Evolutionary conservation across 2,888 invertebrate genomes (phyloP).

Genomic region (Megalurothrips usitatus): DNA sequence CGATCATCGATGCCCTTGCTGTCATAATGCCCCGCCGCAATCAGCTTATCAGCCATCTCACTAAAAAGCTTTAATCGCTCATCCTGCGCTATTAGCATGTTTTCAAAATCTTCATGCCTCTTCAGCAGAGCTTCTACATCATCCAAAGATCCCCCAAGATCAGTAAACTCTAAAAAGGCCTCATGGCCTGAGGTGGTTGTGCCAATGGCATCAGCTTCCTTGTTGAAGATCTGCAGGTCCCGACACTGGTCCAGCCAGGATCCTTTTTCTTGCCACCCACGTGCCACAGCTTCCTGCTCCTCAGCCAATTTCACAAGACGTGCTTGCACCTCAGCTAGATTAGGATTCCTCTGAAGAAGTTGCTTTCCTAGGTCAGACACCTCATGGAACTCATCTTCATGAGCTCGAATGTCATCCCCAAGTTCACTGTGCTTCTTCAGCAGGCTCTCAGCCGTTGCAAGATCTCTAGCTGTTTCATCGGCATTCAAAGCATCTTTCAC

Average conservation of each 20-base stretch:
- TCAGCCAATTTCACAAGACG: constrained; percentile 66
- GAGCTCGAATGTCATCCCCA: constrained; percentile 82
- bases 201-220: constrained; percentile 96
- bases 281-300: constrained; percentile 69
- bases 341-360: constrained; percentile 67
- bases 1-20: constrained; percentile 66
- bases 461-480: constrained; percentile 77
- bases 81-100: constrained; percentile 87
- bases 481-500: constrained; percentile 74
- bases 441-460: constrained; percentile 85
- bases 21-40: constrained; percentile 75
- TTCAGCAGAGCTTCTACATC: constrained; percentile 89
- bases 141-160: constrained; percentile 82
- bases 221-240: constrained; percentile 85
- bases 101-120: constrained; percentile 89
- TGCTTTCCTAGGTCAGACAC: constrained; percentile 75
- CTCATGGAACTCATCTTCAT: constrained; percentile 85
- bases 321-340: constrained; percentile 69
- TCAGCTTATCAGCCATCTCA: constrained; percentile 76
- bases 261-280: constrained; percentile 82
- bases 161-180: constrained; percentile 83
- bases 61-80: constrained; percentile 79
- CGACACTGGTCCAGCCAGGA: constrained; percentile 80
- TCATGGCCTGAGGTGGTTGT: constrained; percentile 91
- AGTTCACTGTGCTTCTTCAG: constrained; percentile 88